Evolutionary conservation across 2,113 vertebrate genomes (phyloP).

Genomic region (Azemiops feae): DNA sequence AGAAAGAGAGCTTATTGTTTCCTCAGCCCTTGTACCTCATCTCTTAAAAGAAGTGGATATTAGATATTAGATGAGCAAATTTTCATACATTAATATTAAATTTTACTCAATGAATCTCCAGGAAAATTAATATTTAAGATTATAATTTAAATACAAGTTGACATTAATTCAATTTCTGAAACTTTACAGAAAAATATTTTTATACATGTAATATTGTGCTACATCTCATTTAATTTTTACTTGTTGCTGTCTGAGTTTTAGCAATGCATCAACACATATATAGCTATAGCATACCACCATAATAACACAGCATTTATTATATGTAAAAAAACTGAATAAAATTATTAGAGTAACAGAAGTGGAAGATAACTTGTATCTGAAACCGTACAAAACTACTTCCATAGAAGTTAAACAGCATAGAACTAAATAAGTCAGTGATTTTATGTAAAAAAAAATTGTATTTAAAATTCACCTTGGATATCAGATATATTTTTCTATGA

Average conservation of each 20-base stretch:
- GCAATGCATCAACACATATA: not conserved
- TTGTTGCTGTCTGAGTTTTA: not conserved
- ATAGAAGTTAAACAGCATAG: not conserved
- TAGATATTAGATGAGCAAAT: not conserved
- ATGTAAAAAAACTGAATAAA: not conserved
- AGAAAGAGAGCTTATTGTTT: not conserved
- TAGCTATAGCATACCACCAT: not conserved
- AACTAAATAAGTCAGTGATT: not conserved
- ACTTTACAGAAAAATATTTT: not conserved
- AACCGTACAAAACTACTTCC: not conserved
- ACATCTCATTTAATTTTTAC: not conserved
- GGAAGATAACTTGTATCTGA: no score
- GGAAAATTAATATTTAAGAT: not conserved
- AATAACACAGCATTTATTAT: not conserved
- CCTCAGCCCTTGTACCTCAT: not conserved
- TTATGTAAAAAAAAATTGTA: not conserved
- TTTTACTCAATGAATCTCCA: not conserved
- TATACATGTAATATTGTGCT: not conserved
- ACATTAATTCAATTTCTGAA: not conserved
- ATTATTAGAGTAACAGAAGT: not conserved
- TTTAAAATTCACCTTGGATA: not conserved
- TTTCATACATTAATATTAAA: not conserved
- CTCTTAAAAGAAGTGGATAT: not conserved
- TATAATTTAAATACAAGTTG: not conserved
- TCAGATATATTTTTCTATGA: not conserved